Evolutionary conservation across 1,140 invertebrate genomes (phyloP).

Genomic region (Protaetia brevitarsis): DNA sequence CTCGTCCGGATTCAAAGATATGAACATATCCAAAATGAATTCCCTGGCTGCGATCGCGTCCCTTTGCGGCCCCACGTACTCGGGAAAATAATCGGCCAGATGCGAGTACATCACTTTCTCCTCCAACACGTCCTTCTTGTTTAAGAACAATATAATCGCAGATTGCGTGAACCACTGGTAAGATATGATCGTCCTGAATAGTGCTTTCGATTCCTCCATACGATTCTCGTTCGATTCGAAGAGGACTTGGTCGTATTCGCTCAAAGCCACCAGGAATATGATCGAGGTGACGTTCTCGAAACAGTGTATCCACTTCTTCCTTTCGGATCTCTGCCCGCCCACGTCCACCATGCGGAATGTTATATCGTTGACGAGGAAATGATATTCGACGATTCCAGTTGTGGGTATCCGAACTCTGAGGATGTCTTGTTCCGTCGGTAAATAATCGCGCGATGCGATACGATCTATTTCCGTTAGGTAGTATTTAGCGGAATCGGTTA

Average conservation of each 20-base stretch:
- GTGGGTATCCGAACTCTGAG: conserved; percentile 93
- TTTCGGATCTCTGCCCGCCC: conserved; percentile 93
- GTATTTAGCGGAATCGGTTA: conserved; percentile 32
- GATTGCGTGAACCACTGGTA: conserved; percentile 99
- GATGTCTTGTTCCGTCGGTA: conserved; percentile 96
- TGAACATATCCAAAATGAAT: conserved; percentile 99
- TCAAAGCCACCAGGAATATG: conserved; percentile 94
- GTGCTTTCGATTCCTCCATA: conserved; percentile 99
- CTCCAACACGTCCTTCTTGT: conserved; percentile 99
- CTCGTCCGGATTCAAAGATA: conserved; percentile 98
- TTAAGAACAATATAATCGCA: conserved; percentile 98
- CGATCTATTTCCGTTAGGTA: conserved; percentile 94
- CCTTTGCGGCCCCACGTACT: conserved; percentile 97
- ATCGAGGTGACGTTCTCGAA: conserved; percentile 98
- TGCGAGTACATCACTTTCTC: conserved; percentile 99
- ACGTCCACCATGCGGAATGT: conserved; percentile 70
- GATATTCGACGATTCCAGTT: conserved; percentile 96
- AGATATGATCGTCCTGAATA: conserved; percentile 99
- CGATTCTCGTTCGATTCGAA: conserved; percentile 74
- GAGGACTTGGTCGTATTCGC: conserved; percentile 46
- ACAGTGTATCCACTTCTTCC: conserved; percentile 99
- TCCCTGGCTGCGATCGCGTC: conserved; percentile 98
- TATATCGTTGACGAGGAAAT: conserved; percentile 97
- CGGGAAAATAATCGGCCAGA: conserved; percentile 99
- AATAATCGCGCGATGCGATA: conserved; percentile 85